Base-by-base conservation (phyloP, 2,888 invertebrate genomes). In the Linnaemya tessellans region DNA sequence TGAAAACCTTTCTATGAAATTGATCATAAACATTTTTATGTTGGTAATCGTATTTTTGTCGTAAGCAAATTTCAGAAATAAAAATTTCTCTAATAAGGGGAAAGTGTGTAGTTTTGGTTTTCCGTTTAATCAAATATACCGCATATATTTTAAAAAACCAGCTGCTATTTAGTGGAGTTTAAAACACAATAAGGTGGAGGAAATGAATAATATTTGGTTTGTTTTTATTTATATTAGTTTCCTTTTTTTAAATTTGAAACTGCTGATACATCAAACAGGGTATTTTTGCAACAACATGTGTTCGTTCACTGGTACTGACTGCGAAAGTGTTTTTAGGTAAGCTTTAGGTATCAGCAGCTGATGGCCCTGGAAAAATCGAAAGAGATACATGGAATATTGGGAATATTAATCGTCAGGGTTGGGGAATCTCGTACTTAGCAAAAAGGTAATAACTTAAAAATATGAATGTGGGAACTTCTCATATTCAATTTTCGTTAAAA, bases 31-130 rank as follows among this genome's bases (percentile, higher is more conserved):
- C 5, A 65, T 30, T 70, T 70, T 38, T 51, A 54, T 64, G 51
- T 51, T 20, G 7, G 20, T 9, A 58, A 58, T 49, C 58, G n/a
- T n/a, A n/a, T n/a, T n/a, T n/a, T n/a, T n/a, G n/a, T n/a, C n/a
- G 49, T 71, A 41, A 71, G 49, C 56, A 77, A 77, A 71, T 71
- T 56, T 58, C 58, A 51, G 51, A 43, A 65, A 65, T 71, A 82
- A 70, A 74, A 20, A 30, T 73, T 58, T 67, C n/a, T 18, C 4
- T 49, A 18, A n/a, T 49, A 49, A 20, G 7, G 11, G 22, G 13
- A 22, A 4, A 5, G 25, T 15, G 3, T 56, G 11, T 56, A 7
- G 25, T 1, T 25, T 56, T 54, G 1, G 22, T 56, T 56, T 49
- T n/a, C 46, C 15, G 15, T 18, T 56, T 15, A 56, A 25, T 30